Conservation (phyloP, 2,888 invertebrate species). For the Lithophane semibrunnea region DNA sequence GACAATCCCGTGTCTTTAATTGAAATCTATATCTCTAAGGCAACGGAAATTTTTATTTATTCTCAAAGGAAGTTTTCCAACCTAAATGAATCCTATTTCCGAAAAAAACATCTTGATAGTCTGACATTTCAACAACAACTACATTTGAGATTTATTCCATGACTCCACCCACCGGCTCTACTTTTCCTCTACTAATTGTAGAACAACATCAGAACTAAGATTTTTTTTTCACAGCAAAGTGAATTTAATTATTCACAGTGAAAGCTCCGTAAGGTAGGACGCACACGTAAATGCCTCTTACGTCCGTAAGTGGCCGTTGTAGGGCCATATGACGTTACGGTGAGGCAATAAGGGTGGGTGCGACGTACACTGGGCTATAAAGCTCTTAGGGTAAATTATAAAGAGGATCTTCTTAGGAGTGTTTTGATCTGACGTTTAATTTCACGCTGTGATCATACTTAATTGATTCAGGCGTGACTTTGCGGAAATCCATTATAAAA, state of each 20-base stretch:
- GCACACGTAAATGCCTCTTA: conserved; percentile 65
- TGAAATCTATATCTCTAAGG: neutral
- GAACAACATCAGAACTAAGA: conserved; percentile 47
- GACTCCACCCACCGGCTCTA: neutral
- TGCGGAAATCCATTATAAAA: no score
- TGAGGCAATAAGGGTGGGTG: conserved; percentile 50
- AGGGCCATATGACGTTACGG: conserved; percentile 54
- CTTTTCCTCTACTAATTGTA: conserved; percentile 44
- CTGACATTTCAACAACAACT: conserved; percentile 23
- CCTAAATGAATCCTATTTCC: neutral
- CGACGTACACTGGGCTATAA: conserved; percentile 35
- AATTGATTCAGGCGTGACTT: no score
- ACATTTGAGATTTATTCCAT: conserved; percentile 34
- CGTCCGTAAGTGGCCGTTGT: conserved; percentile 66
- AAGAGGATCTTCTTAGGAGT: neutral
- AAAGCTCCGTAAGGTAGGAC: conserved; percentile 57
- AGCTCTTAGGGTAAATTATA: neutral
- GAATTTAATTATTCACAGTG: conserved; percentile 65
- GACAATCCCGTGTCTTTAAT: neutral
- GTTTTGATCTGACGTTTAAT: neutral
- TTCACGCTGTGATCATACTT: no score
- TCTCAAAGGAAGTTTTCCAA: neutral
- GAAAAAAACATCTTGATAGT: neutral
- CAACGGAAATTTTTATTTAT: neutral
- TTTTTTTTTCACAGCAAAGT: conserved; percentile 63